Base-by-base conservation (phyloP, 2,797 vertebrate genomes). In the Urocyon cinereoargenteus region DNA sequence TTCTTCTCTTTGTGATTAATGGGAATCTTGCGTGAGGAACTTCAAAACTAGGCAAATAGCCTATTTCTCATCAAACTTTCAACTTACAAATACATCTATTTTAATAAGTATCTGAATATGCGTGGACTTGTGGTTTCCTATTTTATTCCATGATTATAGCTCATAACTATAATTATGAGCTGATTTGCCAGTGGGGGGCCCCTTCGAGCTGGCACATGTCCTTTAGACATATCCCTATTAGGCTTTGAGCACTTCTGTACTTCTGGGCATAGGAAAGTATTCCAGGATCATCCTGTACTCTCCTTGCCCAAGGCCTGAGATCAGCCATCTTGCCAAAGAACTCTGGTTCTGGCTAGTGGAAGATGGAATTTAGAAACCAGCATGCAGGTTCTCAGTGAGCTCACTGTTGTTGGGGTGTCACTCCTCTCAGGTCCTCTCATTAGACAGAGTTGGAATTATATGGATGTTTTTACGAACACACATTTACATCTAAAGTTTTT, bases 161-260 rank as follows among this genome's bases (percentile, higher is more conserved):
- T 18, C 5, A 1, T 12, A 4, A 2, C 28, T 12, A 6, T 8
- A 24, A 1, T 15, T 9, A 11, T 5, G 13, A 5, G 0, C 57
- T 19, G 36, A 34, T 24, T 24, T 72, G 64, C 64, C 15, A 4
- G 2, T 5, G 19, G 57, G 28, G 31, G 53, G 45, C 12, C 24
- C 13, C 0, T 11, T 14, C 0, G 7, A 28, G 36, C 6, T 0
- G 4, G 19, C 36, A 26, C n/a, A 10, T 5, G 13, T 19, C 51
- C 49, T 45, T 55, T 18, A 16, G 6, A 34, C 5, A 5, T 2
- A 26, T 34, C 21, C 40, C 31, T 26, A 40, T 15, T 3, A 3
- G 19, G 31, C 55, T 59, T 1, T 10, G 78, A 16, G 19, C 16
- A 36, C 90, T 31, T 62, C 24, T 4, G 2, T 8, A 6, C 68